A percentile compares a stretch with the other conserved stretches of the same genome.
Evolutionary conservation across 2,113 vertebrate species (phyloP).

Genomic region (Gila orcuttii): DNA sequence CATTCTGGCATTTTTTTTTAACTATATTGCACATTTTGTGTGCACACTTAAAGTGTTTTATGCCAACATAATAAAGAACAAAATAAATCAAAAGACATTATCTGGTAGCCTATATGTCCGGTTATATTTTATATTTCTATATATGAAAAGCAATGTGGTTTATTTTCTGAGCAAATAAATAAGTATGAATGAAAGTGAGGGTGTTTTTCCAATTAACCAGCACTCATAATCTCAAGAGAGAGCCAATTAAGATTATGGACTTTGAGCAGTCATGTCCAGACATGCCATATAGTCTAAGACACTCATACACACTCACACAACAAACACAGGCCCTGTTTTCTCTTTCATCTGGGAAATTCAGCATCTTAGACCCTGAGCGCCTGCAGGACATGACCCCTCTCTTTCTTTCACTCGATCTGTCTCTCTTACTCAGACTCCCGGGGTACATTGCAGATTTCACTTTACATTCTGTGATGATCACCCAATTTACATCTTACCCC

Average conservation of each 20-base stretch:
- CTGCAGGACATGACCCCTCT: slow-evolving; percentile 42
- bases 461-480: slow-evolving; percentile 47
- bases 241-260: slow-evolving; percentile 37
- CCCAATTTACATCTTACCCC: slow-evolving; percentile 50
- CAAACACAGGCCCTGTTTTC: slow-evolving; percentile 9
- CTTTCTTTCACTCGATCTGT: slow-evolving; percentile 22
- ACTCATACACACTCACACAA: not conserved
- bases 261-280: slow-evolving; percentile 55
- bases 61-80: not conserved
- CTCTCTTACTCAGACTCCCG: slow-evolving; percentile 36
- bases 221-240: slow-evolving; percentile 48
- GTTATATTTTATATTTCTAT: not conserved
- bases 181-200: slow-evolving; percentile 19
- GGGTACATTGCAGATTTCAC: slow-evolving; percentile 43
- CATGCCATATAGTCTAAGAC: slow-evolving; percentile 43
- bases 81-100: not conserved
- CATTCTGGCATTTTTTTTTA: not conserved
- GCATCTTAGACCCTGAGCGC: slow-evolving; percentile 34
- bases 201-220: slow-evolving; percentile 47
- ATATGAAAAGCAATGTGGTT: no score
- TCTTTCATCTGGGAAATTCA: slow-evolving; percentile 39
- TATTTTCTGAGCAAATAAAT: not conserved
- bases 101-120: not conserved
- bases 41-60: not conserved
- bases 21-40: not conserved